Evolutionary conservation across 2,113 vertebrate genomes (phyloP), one percentile per base, ranked within the genome.

Genomic region (Actenoides hombroni): DNA sequence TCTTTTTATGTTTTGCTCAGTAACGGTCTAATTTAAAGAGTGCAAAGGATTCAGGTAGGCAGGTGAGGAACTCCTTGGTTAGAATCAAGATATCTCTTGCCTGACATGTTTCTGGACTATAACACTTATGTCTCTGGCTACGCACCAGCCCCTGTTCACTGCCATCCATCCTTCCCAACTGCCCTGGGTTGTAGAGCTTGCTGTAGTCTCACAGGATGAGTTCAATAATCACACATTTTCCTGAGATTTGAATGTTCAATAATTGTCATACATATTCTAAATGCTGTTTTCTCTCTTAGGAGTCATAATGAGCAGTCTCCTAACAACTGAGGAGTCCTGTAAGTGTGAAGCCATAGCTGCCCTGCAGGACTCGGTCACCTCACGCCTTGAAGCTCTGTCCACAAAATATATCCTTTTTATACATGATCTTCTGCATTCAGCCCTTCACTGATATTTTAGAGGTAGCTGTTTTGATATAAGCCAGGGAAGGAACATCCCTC

Each of bases 331-430:
- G 78, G 97, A 99, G 51, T 98, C 98, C 20, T 99, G 99, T 92
- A 98, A 98, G 40, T 99, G 99, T 94, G 98, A 99, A 92, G 98
- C 98, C 91, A 98, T 98, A 9, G 93, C 98, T 98, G 98, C 97
- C 9, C 98, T 99, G 97, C 99, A 99, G 97, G 98, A 98, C 71
- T 98, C 98, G 15, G 98, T 98, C 25, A 98, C 98, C 92, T 98
- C 97, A 2, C 96, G 93, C 88, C 97, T 99, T 49, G 98, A 99
- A 97, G 98, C 98, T 95, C 97, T 99, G 83, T 97, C 98, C 46
- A 95, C 95, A 88, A 99, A 98, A 96, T 82, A 99, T 99, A 99
- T 99, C 99, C 99, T 99, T 99, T 97, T 79, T 74, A 81, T 86
- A 75, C 15, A 35, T n/a, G 16, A 39, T 59, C 57, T 92, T 73